A percentile compares a stretch with the other conserved stretches of the same genome.
phyloP scores from a whole-genome alignment of 2,797 vertebrate genomes.

The Alcedo atthis region DNA sequence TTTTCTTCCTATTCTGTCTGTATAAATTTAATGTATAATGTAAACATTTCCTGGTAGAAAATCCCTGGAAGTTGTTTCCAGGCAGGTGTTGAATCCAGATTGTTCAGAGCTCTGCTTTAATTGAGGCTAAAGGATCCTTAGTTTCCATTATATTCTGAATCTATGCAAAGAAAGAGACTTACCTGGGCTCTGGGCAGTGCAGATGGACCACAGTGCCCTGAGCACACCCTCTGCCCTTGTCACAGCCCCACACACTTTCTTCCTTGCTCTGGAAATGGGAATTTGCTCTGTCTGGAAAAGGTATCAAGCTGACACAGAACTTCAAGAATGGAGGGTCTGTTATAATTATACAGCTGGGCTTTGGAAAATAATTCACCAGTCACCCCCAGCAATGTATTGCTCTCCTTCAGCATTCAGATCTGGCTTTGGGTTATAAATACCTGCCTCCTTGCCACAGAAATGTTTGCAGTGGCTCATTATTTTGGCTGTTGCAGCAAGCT shows the following conservation, averaged over 20 bases:
- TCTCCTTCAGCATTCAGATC: neutral
- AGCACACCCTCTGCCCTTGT: neutral
- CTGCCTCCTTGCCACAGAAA: neutral
- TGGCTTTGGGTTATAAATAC: neutral
- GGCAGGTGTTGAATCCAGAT: neutral
- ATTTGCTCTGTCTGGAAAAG: neutral
- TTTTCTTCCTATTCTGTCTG: too few relatives aligned
- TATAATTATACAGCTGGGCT: neutral
- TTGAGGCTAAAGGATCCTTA: neutral
- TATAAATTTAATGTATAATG: too few relatives aligned
- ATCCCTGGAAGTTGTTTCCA: neutral
- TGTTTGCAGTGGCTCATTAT: neutral
- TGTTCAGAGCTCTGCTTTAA: neutral
- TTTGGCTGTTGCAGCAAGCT: neutral
- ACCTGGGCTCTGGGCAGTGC: neutral
- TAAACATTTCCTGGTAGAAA: neutral
- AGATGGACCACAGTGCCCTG: neutral
- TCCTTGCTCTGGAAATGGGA: neutral
- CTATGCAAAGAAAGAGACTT: neutral
- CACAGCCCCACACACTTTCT: neutral
- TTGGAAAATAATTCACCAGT: neutral
- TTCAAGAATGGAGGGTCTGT: neutral
- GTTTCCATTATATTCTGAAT: neutral
- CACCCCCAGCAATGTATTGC: neutral
- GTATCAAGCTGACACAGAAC: neutral